These are phyloP conservation scores for Scaptomyza tumidula DNA, from an alignment of 2,888 invertebrate species.

Conservation along the genomic window DNA sequence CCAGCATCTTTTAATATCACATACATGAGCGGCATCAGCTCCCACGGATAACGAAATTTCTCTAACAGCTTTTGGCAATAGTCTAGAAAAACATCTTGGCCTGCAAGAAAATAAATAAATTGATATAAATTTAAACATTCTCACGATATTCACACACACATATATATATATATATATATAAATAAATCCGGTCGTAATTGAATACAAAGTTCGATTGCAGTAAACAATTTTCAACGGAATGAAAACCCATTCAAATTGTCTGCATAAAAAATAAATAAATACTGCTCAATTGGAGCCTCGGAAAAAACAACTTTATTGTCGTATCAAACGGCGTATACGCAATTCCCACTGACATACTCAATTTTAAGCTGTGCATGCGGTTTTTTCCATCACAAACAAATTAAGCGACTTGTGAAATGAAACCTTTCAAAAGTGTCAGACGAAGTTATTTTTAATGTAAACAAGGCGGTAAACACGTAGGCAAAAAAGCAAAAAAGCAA, in stretches of 20 bases:
- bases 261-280: constrained; percentile 38
- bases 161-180: too few relatives aligned
- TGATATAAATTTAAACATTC: constrained; percentile 15
- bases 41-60: constrained; percentile 91
- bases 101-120: constrained; percentile 81
- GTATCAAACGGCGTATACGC: constrained; percentile 33
- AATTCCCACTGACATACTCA: constrained; percentile 25
- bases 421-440: constrained; percentile 28
- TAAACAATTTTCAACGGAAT: constrained; percentile 37
- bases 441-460: constrained; percentile 48
- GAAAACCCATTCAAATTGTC: too few relatives aligned
- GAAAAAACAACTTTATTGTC: background rate
- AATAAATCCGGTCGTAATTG: constrained; percentile 22
- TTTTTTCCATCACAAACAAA: constrained; percentile 21
- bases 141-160: constrained; percentile 11
- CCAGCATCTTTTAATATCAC: constrained; percentile 91
- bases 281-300: background rate
- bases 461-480: constrained; percentile 63
- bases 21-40: constrained; percentile 92
- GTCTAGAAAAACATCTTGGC: constrained; percentile 87
- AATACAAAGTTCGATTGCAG: constrained; percentile 36
- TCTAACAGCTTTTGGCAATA: constrained; percentile 90
- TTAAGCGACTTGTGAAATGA: background rate
- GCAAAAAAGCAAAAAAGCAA: constrained; percentile 53
- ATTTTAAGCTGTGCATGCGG: constrained; percentile 26